Evolutionary conservation across 2,888 invertebrate species (phyloP).

Genomic region (Neoscelio sp.): DNA sequence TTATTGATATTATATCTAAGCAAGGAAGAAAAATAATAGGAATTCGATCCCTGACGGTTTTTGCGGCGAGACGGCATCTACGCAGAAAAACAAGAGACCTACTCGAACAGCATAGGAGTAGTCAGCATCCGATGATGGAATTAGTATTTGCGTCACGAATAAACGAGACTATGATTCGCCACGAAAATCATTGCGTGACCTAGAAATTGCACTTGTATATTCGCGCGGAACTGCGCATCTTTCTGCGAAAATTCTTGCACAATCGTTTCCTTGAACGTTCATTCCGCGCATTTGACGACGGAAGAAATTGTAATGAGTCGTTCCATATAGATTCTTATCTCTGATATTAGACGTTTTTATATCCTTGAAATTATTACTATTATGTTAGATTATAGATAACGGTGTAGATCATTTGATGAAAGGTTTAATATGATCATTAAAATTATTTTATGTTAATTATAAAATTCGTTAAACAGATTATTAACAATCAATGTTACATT

Average conservation of each 20-base stretch:
- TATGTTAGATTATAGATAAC: constrained; percentile 24
- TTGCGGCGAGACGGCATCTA: constrained; percentile 43
- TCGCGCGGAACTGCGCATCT: constrained; percentile 47
- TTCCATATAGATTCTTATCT: constrained; percentile 43
- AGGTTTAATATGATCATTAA: too few relatives aligned
- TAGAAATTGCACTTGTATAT: constrained; percentile 35
- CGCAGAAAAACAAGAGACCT: constrained; percentile 28
- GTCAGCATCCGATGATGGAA: constrained; percentile 39
- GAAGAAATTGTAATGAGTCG: constrained; percentile 18
- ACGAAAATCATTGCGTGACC: constrained; percentile 42
- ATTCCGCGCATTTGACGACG: constrained; percentile 12
- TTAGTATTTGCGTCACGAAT: constrained; percentile 41
- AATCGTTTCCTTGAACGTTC: constrained; percentile 45
- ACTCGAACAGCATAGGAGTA: constrained; percentile 1
- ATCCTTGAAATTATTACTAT: constrained; percentile 30
- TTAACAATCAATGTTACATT: too few relatives aligned
- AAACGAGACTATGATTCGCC: constrained; percentile 28
- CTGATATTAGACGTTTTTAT: constrained; percentile 3
- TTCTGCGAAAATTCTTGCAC: constrained; percentile 44
- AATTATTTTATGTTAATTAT: too few relatives aligned
- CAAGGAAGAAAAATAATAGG: constrained; percentile 11
- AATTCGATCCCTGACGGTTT: constrained; percentile 30
- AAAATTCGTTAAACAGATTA: too few relatives aligned
- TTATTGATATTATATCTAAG: constrained; percentile 11
- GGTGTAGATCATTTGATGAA: constrained; percentile 22